These are phyloP conservation scores for Anolis carolinensis DNA, from an alignment of 2,113 vertebrate genomes.

Conservation along the genomic window DNA sequence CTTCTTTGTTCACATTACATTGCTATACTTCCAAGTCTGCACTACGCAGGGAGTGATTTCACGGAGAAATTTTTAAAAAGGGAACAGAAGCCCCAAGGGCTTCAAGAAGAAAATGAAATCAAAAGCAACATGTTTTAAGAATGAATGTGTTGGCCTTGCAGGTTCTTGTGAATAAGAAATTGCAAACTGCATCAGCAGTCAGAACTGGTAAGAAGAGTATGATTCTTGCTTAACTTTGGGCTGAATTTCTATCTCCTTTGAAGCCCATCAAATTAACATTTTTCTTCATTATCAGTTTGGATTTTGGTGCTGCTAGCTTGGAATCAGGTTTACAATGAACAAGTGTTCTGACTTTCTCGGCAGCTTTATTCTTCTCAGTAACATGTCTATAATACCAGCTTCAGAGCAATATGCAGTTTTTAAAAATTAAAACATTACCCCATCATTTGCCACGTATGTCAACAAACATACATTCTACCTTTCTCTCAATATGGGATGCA, in stretches of 20 bases:
- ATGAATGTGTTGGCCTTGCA: neutral
- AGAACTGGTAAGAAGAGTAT: slow-evolving; percentile 36
- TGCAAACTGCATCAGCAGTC: slow-evolving; percentile 33
- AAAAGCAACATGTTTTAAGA: slow-evolving; percentile 43
- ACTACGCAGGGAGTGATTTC: slow-evolving; percentile 31
- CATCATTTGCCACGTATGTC: neutral
- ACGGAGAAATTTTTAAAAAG: neutral
- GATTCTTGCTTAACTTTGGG: neutral
- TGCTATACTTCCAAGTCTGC: neutral
- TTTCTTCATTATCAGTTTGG: neutral
- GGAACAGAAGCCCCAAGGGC: slow-evolving; percentile 37
- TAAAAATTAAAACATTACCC: neutral
- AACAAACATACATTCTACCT: no score
- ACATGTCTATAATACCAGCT: neutral
- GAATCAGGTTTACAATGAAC: neutral
- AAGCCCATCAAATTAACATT: slow-evolving; percentile 13
- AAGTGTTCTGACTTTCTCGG: neutral
- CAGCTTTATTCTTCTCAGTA: neutral
- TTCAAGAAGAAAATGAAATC: slow-evolving; percentile 39
- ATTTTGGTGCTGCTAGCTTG: neutral
- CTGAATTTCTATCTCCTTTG: neutral
- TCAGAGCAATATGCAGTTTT: neutral
- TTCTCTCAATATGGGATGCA: no score
- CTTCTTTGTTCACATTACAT: slow-evolving; percentile 7
- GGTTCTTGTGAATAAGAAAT: slow-evolving; percentile 48